Evolutionary conservation across 2,797 vertebrate genomes (phyloP).

Genomic region (Anguilla marmorata): DNA sequence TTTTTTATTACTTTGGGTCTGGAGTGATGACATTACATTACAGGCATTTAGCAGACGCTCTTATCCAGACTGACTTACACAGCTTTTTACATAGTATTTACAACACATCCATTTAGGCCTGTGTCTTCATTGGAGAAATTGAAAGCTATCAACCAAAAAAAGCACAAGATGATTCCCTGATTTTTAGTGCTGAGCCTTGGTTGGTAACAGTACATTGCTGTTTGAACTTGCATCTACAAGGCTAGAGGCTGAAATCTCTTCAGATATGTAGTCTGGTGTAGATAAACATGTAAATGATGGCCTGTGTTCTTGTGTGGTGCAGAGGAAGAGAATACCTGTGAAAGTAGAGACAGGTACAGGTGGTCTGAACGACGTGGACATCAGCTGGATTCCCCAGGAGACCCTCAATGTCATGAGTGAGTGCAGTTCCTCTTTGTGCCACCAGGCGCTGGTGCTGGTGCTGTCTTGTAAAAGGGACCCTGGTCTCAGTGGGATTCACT

Average conservation of each 20-base stretch:
- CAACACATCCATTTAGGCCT: too few relatives aligned
- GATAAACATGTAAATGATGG: neutral
- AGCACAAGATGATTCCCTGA: neutral
- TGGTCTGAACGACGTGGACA: conserved; percentile 71
- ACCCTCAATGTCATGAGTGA: conserved; percentile 76
- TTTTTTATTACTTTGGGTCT: neutral
- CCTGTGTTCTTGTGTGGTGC: conserved; percentile 40
- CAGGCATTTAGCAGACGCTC: too few relatives aligned
- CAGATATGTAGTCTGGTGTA: neutral
- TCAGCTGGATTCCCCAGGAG: conserved; percentile 80
- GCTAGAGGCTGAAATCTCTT: neutral
- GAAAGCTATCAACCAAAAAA: neutral
- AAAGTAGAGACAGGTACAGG: conserved; percentile 73
- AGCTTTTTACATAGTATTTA: too few relatives aligned
- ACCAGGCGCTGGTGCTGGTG: neutral
- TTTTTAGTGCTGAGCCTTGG: neutral
- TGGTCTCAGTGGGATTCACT: too few relatives aligned
- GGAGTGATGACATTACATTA: too few relatives aligned
- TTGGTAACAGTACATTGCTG: neutral
- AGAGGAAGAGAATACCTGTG: conserved; percentile 69
- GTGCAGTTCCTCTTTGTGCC: conserved; percentile 16
- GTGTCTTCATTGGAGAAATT: too few relatives aligned
- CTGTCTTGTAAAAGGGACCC: too few relatives aligned
- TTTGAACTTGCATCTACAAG: neutral
- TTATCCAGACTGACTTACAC: too few relatives aligned